Percentiles rank a stretch among this genome's conserved stretches.
phyloP scores from a whole-genome alignment of 2,113 vertebrate species.

The Albula goreensis region DNA sequence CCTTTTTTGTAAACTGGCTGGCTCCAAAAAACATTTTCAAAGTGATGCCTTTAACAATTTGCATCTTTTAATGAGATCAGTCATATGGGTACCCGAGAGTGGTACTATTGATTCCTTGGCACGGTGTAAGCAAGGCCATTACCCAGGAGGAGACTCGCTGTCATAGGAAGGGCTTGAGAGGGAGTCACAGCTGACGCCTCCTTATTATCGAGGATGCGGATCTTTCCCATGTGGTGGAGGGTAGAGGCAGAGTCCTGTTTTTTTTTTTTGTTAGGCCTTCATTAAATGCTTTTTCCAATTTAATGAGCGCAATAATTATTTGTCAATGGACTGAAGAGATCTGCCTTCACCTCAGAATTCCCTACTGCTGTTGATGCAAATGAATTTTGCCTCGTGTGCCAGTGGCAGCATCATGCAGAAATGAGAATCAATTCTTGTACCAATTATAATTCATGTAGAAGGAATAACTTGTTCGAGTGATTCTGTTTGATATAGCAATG shows the following conservation, averaged over 20 bases:
- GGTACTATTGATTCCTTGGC: background rate
- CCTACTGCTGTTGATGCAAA: background rate
- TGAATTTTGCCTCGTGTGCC: background rate
- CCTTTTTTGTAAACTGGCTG: background rate
- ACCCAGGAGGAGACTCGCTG: background rate
- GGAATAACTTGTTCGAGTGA: background rate
- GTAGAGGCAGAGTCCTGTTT: background rate
- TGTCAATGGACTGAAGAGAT: background rate
- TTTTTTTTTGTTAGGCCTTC: background rate
- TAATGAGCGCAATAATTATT: constrained; percentile 14
- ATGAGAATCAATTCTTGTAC: background rate
- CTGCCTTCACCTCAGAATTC: background rate
- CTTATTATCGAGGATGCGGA: background rate
- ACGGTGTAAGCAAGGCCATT: background rate
- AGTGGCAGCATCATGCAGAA: background rate
- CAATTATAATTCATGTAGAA: background rate
- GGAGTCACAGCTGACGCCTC: constrained; percentile 1
- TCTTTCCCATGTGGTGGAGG: background rate
- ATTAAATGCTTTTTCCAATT: background rate
- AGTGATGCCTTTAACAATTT: background rate
- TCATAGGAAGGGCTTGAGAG: background rate
- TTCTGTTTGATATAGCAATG: background rate
- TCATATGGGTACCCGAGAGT: background rate
- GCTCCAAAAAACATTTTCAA: background rate
- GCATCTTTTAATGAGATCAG: constrained; percentile 4